These are phyloP conservation scores for Bos indicus DNA, from an alignment of 2,113 vertebrate genomes.

Conservation along the genomic window DNA sequence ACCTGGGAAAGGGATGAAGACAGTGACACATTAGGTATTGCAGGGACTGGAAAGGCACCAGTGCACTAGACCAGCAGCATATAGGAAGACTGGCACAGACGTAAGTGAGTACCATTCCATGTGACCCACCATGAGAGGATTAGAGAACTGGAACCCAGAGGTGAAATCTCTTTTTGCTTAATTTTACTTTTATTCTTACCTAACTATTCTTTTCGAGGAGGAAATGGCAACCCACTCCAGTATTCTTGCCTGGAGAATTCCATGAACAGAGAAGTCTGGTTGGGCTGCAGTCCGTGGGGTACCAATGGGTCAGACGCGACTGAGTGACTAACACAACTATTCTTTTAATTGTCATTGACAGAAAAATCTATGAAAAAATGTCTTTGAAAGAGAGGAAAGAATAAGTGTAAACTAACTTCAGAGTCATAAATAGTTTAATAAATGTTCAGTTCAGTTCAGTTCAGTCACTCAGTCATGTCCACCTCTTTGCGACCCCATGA, in stretches of 20 bases:
- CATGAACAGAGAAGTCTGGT: neutral
- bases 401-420: neutral
- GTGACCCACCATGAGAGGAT: neutral
- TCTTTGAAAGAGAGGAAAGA: neutral
- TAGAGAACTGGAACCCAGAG: neutral
- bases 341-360: neutral
- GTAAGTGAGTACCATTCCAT: neutral
- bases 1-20: slow-evolving; percentile 80
- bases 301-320: rapidly evolving
- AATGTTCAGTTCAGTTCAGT: neutral
- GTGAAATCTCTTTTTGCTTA: neutral
- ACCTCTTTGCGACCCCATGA: too few species aligned
- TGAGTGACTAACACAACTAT: neutral
- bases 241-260: neutral
- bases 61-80: rapidly evolving
- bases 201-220: neutral
- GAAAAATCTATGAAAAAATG: neutral
- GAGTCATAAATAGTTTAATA: neutral
- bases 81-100: neutral
- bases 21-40: neutral
- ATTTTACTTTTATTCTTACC: neutral
- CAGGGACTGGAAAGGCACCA: neutral
- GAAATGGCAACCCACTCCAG: neutral
- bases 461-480: rapidly evolving
- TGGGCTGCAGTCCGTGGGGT: neutral